phyloP scores from a whole-genome alignment of 1,140 invertebrate species.

The Cyphomyrmex costatus region DNA sequence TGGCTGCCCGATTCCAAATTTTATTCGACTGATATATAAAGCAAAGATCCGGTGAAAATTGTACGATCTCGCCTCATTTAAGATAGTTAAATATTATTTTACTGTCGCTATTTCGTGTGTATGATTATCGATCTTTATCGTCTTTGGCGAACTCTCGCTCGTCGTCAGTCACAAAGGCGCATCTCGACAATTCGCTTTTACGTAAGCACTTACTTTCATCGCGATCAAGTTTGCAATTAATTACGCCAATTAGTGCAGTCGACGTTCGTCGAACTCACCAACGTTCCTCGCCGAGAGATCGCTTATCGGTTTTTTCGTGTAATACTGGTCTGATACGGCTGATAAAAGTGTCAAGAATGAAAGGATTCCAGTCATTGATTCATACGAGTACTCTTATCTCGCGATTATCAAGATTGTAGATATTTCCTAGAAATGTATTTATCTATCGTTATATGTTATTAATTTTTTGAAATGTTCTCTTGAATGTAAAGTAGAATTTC shows the following conservation, averaged over 20 bases:
- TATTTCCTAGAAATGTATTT: neutral
- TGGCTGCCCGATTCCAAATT: neutral
- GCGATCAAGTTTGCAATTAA: constrained; percentile 54
- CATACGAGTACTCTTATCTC: constrained; percentile 31
- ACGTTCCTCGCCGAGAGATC: constrained; percentile 17
- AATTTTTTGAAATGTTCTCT: neutral
- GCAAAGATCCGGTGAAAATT: neutral
- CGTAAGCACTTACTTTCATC: constrained; percentile 59
- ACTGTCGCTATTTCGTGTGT: neutral
- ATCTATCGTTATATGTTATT: neutral
- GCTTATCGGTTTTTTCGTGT: constrained; percentile 28
- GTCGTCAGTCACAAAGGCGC: neutral
- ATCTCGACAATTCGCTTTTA: constrained; percentile 44
- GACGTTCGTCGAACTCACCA: constrained; percentile 57
- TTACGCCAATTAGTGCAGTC: constrained; percentile 53
- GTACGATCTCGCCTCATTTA: too few species aligned
- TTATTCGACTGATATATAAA: neutral
- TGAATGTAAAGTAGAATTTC: neutral
- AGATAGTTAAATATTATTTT: neutral
- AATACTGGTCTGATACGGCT: constrained; percentile 10
- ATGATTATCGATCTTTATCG: constrained; percentile 43
- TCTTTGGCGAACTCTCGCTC: constrained; percentile 6
- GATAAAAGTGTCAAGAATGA: constrained; percentile 52
- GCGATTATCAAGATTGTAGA: constrained; percentile 20
- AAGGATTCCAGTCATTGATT: constrained; percentile 47